A percentile compares a stretch with the other conserved stretches of the same genome.
Conservation (phyloP, 2,888 invertebrate genomes). For the Alcis repandata region DNA sequence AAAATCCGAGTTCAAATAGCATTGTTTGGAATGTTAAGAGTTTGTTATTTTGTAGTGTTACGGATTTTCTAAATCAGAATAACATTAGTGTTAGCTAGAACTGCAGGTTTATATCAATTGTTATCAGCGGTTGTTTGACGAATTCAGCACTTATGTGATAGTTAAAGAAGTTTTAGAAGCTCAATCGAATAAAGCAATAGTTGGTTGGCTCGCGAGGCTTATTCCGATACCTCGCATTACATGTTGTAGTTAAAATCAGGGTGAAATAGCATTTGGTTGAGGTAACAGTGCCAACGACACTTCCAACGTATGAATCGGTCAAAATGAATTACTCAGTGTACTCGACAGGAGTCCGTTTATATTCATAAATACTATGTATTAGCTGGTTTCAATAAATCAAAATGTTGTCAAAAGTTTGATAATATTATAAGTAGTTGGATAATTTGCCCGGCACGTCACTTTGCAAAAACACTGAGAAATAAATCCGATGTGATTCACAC, state of each 20-base stretch:
- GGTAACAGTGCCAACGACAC: not conserved
- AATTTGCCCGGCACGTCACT: no score
- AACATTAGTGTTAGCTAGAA: slow-evolving; percentile 5
- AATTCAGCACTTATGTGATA: slow-evolving; percentile 26
- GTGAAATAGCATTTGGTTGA: not conserved
- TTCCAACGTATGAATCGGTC: not conserved
- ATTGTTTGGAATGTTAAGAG: slow-evolving; percentile 16
- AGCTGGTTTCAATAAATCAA: slow-evolving; percentile 1
- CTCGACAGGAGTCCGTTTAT: not conserved
- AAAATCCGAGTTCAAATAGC: slow-evolving; percentile 10
- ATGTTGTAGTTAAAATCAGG: not conserved
- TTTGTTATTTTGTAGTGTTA: slow-evolving; percentile 16
- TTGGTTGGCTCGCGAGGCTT: slow-evolving; percentile 7
- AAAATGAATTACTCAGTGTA: not conserved
- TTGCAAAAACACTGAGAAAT: no score
- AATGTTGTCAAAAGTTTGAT: no score
- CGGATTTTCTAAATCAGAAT: slow-evolving; percentile 2
- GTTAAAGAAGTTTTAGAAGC: slow-evolving; percentile 15
- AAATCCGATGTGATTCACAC: no score
- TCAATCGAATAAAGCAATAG: slow-evolving; percentile 15
- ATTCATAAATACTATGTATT: not conserved
- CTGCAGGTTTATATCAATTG: slow-evolving; percentile 8
- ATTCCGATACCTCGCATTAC: slow-evolving; percentile 16
- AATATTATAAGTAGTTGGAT: no score
- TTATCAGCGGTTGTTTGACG: slow-evolving; percentile 2